A percentile compares a stretch with the other conserved stretches of the same genome.
Conservation (phyloP, 2,888 invertebrate species). For the Ptilodon capucinus region DNA sequence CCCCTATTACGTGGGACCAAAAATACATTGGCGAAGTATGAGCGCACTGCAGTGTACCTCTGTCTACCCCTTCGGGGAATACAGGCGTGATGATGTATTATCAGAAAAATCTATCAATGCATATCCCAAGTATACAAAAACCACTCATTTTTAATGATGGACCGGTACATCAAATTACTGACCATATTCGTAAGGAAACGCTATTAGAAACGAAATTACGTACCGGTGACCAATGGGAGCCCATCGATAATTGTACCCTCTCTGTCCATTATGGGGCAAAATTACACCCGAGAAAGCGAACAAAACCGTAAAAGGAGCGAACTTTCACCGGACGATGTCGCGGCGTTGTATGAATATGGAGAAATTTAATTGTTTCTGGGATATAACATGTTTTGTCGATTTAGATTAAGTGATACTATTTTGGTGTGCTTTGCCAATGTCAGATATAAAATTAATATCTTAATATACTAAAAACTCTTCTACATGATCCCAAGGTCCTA, state of each 20-base stretch:
- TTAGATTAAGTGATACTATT: neutral
- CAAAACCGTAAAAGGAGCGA: slow-evolving; percentile 27
- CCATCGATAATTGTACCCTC: slow-evolving; percentile 32
- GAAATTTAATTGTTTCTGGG: slow-evolving; percentile 16
- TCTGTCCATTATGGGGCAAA: slow-evolving; percentile 33
- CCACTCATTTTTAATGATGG: neutral
- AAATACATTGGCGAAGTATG: no score
- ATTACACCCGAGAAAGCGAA: slow-evolving; percentile 33
- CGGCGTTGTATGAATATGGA: slow-evolving; percentile 7
- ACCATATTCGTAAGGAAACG: slow-evolving; percentile 13
- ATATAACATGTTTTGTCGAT: neutral
- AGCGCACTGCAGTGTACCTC: no score
- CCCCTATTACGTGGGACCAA: no score
- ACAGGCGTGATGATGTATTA: no score
- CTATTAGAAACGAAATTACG: slow-evolving; percentile 31
- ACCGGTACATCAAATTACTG: slow-evolving; percentile 8
- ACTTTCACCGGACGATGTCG: slow-evolving; percentile 27
- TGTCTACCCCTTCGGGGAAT: no score
- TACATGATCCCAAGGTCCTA: no score
- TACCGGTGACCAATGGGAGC: slow-evolving; percentile 21
- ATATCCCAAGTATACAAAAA: no score
- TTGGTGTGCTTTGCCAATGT: no score
- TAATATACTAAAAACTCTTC: no score
- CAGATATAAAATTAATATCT: no score
- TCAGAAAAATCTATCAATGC: no score